A percentile compares a stretch with the other conserved stretches of the same genome.
Conservation (phyloP, 2,113 vertebrate species). For the Columba janthina region DNA sequence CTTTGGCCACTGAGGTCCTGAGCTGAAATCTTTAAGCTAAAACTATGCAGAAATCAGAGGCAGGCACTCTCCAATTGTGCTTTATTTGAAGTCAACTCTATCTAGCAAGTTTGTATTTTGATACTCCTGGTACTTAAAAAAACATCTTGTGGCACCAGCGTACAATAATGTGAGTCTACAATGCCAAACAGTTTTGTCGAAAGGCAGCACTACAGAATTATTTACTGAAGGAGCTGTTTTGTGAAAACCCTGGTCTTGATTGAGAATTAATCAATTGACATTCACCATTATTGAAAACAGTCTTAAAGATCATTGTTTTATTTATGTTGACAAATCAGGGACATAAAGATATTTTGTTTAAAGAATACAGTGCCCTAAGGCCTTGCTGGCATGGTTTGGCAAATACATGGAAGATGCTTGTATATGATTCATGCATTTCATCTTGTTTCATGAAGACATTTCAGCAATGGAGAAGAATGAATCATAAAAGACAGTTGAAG, state of each 20-base stretch:
- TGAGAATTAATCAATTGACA: neutral
- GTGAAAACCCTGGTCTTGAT: neutral
- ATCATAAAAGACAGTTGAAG: neutral
- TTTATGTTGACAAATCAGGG: neutral
- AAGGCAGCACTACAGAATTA: neutral
- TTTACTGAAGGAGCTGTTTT: neutral
- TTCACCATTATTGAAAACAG: neutral
- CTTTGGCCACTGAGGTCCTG: neutral
- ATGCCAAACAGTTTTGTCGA: neutral
- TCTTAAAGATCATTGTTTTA: neutral
- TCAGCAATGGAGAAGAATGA: neutral
- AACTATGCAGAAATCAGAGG: neutral
- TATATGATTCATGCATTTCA: neutral
- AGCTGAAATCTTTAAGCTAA: neutral
- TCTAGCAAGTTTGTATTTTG: neutral
- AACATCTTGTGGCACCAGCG: neutral
- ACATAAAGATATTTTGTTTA: neutral
- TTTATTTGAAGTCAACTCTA: neutral
- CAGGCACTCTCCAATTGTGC: neutral
- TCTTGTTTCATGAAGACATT: neutral
- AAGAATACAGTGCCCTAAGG: neutral
- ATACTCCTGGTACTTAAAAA: neutral
- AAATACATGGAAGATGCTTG: neutral
- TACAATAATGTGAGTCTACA: neutral
- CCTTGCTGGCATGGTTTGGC: neutral